Conservation (phyloP, 1,140 invertebrate genomes). For the Drosophila novamexicana region DNA sequence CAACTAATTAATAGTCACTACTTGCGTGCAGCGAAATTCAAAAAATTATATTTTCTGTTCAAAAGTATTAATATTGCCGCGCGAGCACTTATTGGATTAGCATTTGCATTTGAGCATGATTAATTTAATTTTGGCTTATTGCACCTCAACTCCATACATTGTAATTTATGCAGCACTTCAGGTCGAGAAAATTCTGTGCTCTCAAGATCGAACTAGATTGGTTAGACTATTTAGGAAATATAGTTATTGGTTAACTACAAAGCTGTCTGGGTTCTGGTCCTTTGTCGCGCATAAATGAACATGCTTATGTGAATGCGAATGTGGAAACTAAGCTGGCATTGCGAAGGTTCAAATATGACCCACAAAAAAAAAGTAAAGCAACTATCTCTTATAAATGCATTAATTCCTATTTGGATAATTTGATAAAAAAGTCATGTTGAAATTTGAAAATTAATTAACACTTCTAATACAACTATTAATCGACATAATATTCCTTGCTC, state of each 20-base stretch:
- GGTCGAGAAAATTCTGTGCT: background rate
- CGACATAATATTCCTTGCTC: background rate
- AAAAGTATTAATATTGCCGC: no score
- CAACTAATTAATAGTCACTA: no score
- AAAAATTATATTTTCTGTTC: no score
- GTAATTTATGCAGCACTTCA: slow-evolving; percentile 68
- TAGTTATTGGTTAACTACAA: slow-evolving; percentile 69
- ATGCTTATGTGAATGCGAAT: slow-evolving; percentile 27
- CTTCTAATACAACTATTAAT: background rate
- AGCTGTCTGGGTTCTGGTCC: slow-evolving; percentile 32
- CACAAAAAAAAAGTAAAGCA: background rate
- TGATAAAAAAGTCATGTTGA: no score
- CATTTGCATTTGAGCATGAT: background rate
- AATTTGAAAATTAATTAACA: no score
- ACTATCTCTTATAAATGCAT: background rate
- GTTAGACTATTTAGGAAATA: slow-evolving; percentile 41
- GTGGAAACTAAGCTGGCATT: background rate
- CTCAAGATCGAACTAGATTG: slow-evolving; percentile 45
- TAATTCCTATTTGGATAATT: background rate
- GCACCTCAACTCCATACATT: slow-evolving; percentile 35
- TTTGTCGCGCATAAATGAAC: slow-evolving; percentile 41
- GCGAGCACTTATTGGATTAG: no score
- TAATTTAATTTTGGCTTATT: slow-evolving; percentile 48
- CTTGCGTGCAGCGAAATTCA: no score
- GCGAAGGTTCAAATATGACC: background rate